These are phyloP conservation scores for Berghia stephanieae DNA, from an alignment of 1,140 invertebrate genomes.

Conservation along the genomic window DNA sequence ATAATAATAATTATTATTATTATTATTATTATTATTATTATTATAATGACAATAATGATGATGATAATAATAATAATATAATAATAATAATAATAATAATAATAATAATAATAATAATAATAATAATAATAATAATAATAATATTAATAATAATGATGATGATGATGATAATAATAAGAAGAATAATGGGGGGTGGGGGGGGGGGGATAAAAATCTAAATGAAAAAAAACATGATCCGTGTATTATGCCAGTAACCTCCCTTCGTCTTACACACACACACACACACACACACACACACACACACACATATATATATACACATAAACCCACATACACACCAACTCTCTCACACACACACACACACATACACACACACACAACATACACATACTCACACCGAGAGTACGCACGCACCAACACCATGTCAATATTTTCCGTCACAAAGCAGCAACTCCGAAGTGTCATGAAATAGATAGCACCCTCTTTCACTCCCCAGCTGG, in stretches of 20 bases:
- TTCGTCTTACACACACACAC: conserved; percentile 1
- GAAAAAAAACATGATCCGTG: not conserved
- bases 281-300: conserved; percentile 16
- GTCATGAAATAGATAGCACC: too few relatives aligned
- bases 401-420: not conserved
- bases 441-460: too few relatives aligned
- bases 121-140: too few relatives aligned
- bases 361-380: not conserved
- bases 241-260: not conserved
- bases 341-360: not conserved
- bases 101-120: too few relatives aligned
- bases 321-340: conserved; percentile 17
- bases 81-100: too few relatives aligned
- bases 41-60: too few relatives aligned
- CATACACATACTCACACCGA: not conserved
- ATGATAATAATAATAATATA: too few relatives aligned
- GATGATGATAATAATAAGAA: not conserved
- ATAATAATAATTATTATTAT: too few relatives aligned
- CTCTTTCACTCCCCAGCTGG: too few relatives aligned
- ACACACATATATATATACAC: conserved; percentile 7
- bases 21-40: too few relatives aligned
- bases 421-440: not conserved
- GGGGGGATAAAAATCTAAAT: not conserved
- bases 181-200: not conserved
- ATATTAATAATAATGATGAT: too few relatives aligned